Evolutionary conservation across 2,113 vertebrate species (phyloP), one percentile per base, ranked within the genome.

Genomic region (Glareola pratincola): DNA sequence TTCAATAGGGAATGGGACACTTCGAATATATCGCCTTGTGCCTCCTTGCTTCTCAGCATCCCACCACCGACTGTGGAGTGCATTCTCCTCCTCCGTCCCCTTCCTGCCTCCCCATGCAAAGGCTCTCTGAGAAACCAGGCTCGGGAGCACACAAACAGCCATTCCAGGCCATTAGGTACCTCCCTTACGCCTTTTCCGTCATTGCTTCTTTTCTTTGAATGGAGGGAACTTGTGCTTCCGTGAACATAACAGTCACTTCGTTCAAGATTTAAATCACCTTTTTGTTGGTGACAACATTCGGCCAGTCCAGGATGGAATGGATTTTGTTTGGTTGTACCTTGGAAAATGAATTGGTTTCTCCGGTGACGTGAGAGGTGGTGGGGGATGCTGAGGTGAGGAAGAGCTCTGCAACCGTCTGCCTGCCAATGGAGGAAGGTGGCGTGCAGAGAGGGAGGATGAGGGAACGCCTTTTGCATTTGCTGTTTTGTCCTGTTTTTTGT

Each of bases 401-500:
- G 22, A 21, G 16, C 32, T 59, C 27, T 32, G 59, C 8, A 11
- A 4, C 2, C 12, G 29, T 23, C 67, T 37, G 54, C 34, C 30
- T 48, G 34, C 16, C n/a, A 14, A 26, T 0, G 6, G 56, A 51
- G 43, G 36, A n/a, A 12, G 0, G 0, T 2, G 32, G 20, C 8
- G 13, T 9, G 45, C 37, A 7, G 39, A 29, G 51, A 17, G 48
- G 9, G 14, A 8, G 57, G 37, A 4, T 4, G 56, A 53, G 64
- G 36, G n/a, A 23, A 11, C 2, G 8, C 6, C 30, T 59, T 56
- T 23, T n/a, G 43, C 43, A 17, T 56, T 48, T 24, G 34, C 34
- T 29, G 12, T 2, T 51, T 26, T 78, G 14, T 51, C 14, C 10
- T 51, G 39, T 39, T 39, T 39, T 39, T 39, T 39, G 39, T 39